Evolutionary conservation across 1,140 invertebrate genomes (phyloP).

Genomic region (Diachasma alloeum): DNA sequence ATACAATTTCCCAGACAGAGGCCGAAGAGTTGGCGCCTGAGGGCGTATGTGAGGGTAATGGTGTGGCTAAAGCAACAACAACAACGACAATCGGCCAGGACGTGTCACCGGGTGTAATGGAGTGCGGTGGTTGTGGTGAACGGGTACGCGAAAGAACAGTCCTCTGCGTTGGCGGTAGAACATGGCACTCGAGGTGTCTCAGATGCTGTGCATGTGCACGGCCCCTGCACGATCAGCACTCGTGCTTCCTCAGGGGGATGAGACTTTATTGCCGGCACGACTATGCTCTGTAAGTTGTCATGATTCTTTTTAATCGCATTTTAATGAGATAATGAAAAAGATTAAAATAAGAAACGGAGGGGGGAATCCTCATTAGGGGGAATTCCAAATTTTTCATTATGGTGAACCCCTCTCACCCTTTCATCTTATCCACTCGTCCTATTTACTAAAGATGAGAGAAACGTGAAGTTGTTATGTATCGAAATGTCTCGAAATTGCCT

Average conservation of each 20-base stretch:
- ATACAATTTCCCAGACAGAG: constrained; percentile 28
- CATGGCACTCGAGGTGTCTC: constrained; percentile 61
- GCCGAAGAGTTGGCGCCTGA: constrained; percentile 31
- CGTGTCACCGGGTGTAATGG: constrained; percentile 51
- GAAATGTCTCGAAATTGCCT: too few relatives aligned
- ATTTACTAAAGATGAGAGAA: too few relatives aligned
- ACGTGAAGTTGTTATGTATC: too few relatives aligned
- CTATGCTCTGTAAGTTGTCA: constrained; percentile 58
- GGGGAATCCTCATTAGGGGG: too few relatives aligned
- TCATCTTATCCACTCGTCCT: too few relatives aligned
- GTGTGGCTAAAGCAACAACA: constrained; percentile 23
- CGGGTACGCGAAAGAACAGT: constrained; percentile 58
- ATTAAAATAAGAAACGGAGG: not conserved
- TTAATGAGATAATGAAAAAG: constrained; percentile 8
- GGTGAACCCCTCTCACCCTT: not conserved
- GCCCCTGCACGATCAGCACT: constrained; percentile 60
- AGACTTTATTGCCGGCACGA: constrained; percentile 61
- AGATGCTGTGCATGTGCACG: constrained; percentile 60
- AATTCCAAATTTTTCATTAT: too few relatives aligned
- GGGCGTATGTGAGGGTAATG: constrained; percentile 29
- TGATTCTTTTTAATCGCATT: not conserved
- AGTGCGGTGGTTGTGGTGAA: constrained; percentile 62
- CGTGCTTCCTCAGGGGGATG: constrained; percentile 60
- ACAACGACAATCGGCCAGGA: constrained; percentile 32
- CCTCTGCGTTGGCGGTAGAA: constrained; percentile 60